These are phyloP conservation scores for Cheilosia scutellata DNA, from an alignment of 2,888 invertebrate genomes.

Conservation along the genomic window DNA sequence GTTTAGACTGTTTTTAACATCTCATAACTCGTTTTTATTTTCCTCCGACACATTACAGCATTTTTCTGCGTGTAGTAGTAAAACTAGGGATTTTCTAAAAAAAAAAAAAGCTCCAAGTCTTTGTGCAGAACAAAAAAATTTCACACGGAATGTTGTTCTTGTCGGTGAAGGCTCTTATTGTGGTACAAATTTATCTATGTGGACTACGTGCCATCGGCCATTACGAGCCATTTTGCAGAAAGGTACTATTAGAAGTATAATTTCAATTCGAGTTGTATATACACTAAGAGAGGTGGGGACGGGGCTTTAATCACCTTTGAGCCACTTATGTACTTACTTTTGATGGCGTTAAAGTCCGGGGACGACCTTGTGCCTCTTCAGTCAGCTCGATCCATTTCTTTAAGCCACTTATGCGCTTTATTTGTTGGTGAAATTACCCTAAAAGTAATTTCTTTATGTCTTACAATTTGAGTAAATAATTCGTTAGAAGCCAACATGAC, in stretches of 20 bases:
- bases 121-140: slow-evolving; percentile 26
- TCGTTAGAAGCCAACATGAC: slow-evolving; percentile 54
- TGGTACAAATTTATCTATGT: slow-evolving; percentile 32
- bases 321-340: too few species aligned
- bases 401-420: too few species aligned
- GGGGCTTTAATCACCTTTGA: too few species aligned
- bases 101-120: slow-evolving; percentile 12
- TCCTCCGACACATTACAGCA: background rate
- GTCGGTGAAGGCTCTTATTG: slow-evolving; percentile 31
- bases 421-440: slow-evolving; percentile 7
- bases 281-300: too few species aligned
- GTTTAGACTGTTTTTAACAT: slow-evolving; percentile 30
- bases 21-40: slow-evolving; percentile 18
- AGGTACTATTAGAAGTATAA: background rate
- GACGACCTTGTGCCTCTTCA: too few species aligned
- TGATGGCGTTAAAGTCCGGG: too few species aligned
- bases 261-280: too few species aligned
- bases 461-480: slow-evolving; percentile 58
- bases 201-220: slow-evolving; percentile 1
- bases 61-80: background rate
- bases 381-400: slow-evolving; percentile 17
- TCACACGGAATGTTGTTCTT: background rate
- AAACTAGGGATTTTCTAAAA: background rate
- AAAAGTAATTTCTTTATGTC: slow-evolving; percentile 56
- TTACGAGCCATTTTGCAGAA: background rate